These are phyloP conservation scores for Arbacia lixula DNA, from an alignment of 53 echinoderm and acorn worm genomes.

Conservation along the genomic window DNA sequence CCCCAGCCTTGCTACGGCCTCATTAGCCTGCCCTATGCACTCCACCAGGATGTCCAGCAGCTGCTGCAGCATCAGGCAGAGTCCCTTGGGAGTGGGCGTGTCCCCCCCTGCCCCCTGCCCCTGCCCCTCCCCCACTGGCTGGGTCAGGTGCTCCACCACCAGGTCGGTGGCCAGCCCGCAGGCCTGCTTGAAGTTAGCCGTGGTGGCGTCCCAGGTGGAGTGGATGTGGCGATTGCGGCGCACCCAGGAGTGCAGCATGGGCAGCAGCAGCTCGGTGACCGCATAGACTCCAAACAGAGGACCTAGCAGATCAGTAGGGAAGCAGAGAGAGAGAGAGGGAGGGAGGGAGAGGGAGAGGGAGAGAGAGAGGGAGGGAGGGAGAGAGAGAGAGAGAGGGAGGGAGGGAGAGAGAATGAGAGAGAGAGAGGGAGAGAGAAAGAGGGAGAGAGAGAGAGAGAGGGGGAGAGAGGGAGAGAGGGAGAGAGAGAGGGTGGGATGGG, in stretches of 20 bases:
- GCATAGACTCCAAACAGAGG: conserved; percentile 93
- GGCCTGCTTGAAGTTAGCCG: conserved; percentile 96
- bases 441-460: too few relatives aligned
- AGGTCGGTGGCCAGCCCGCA: conserved; percentile 97
- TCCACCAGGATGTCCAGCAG: conserved; percentile 93
- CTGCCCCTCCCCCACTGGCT: conserved; percentile 44
- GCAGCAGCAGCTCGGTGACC: conserved; percentile 90
- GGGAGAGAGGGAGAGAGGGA: too few relatives aligned
- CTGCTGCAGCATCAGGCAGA: conserved; percentile 89
- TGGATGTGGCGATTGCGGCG: conserved; percentile 90
- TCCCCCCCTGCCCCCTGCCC: background rate
- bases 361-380: background rate
- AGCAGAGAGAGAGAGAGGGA: background rate
- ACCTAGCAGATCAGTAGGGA: conserved; percentile 44
- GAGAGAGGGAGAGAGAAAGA: too few relatives aligned
- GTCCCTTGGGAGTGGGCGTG: conserved; percentile 61
- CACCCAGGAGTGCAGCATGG: conserved; percentile 98
- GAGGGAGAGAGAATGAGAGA: background rate
- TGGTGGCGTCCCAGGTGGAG: conserved; percentile 85
- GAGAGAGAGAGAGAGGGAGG: background rate
- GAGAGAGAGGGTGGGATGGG: too few relatives aligned
- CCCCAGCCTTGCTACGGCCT: conserved; percentile 93
- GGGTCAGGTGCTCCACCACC: conserved; percentile 85
- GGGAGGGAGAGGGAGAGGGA: too few relatives aligned
- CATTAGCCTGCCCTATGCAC: conserved; percentile 95